phyloP scores from a whole-genome alignment of 1,140 invertebrate genomes.

The Scaptodrosophila lebanonensis region DNA sequence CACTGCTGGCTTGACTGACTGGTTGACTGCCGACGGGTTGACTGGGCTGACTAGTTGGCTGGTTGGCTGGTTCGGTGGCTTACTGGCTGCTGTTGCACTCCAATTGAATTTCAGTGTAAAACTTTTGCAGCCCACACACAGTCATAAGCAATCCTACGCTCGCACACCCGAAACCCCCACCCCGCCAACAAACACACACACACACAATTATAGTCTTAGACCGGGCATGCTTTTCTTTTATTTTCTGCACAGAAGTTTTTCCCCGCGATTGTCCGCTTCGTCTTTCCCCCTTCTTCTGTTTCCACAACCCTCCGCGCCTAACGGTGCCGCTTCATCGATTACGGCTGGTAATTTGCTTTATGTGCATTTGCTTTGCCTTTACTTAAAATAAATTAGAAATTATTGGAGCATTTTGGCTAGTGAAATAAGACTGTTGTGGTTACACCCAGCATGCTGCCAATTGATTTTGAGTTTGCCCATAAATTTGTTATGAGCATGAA shows the following conservation, averaged over 20 bases:
- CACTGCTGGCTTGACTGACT: too few relatives aligned
- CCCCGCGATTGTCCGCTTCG: slow-evolving; percentile 4
- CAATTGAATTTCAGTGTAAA: slow-evolving; percentile 60
- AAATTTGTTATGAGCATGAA: slow-evolving; percentile 50
- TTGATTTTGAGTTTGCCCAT: slow-evolving; percentile 54
- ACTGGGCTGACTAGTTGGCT: not conserved
- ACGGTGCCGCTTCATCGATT: slow-evolving; percentile 53
- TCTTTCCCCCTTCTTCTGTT: slow-evolving; percentile 28
- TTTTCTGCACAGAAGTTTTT: slow-evolving; percentile 49
- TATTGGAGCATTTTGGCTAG: slow-evolving; percentile 56
- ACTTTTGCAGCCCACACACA: slow-evolving; percentile 19
- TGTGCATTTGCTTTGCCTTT: slow-evolving; percentile 56
- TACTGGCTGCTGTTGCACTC: slow-evolving; percentile 29
- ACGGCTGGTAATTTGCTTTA: slow-evolving; percentile 60
- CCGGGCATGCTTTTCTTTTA: slow-evolving; percentile 29
- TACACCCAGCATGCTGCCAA: slow-evolving; percentile 30
- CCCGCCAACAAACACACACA: slow-evolving; percentile 1
- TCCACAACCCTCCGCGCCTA: too few relatives aligned
- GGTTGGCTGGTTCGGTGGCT: not conserved
- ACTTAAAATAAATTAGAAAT: slow-evolving; percentile 71
- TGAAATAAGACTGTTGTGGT: slow-evolving; percentile 2
- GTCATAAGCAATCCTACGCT: too few relatives aligned
- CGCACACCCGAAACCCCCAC: slow-evolving; percentile 1
- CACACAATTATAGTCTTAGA: slow-evolving; percentile 8
- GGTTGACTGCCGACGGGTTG: not conserved